Evolutionary conservation across 2,888 invertebrate species (phyloP).

Genomic region (Xanthia togata): DNA sequence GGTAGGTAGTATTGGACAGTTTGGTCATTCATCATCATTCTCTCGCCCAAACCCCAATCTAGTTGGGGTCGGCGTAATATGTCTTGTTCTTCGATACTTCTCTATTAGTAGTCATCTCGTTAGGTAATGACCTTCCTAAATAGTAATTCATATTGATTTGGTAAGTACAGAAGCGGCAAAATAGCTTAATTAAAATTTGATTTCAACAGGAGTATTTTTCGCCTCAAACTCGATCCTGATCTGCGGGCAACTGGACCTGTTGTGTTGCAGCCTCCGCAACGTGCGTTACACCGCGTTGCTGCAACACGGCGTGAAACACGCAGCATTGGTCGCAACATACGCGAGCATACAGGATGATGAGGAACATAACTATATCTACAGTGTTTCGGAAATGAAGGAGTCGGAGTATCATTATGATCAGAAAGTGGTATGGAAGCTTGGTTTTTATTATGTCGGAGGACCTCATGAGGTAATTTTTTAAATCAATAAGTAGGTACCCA

Average conservation of each 20-base stretch:
- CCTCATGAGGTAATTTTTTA: too few relatives aligned
- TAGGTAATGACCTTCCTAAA: neutral
- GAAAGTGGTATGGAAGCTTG: conserved; percentile 68
- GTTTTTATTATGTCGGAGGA: neutral
- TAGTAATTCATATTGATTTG: neutral
- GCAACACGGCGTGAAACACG: conserved; percentile 73
- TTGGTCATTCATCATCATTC: neutral
- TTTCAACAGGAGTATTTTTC: conserved; percentile 81
- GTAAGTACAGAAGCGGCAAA: neutral
- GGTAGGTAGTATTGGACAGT: neutral
- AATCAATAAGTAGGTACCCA: neutral
- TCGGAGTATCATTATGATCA: conserved; percentile 81
- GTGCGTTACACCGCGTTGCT: conserved; percentile 81
- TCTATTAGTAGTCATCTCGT: neutral
- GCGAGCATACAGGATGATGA: conserved; percentile 77
- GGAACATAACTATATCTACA: conserved; percentile 79
- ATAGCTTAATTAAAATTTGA: neutral
- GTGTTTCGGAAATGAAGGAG: conserved; percentile 72
- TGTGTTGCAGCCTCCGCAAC: conserved; percentile 85
- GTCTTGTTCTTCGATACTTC: neutral
- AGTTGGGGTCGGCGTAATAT: neutral
- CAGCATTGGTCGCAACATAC: conserved; percentile 64
- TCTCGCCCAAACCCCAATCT: neutral
- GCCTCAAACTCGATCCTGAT: conserved; percentile 83
- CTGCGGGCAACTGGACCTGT: conserved; percentile 85